These are phyloP conservation scores for Psilopogon haemacephalus DNA, from an alignment of 2,113 vertebrate species.

Conservation along the genomic window DNA sequence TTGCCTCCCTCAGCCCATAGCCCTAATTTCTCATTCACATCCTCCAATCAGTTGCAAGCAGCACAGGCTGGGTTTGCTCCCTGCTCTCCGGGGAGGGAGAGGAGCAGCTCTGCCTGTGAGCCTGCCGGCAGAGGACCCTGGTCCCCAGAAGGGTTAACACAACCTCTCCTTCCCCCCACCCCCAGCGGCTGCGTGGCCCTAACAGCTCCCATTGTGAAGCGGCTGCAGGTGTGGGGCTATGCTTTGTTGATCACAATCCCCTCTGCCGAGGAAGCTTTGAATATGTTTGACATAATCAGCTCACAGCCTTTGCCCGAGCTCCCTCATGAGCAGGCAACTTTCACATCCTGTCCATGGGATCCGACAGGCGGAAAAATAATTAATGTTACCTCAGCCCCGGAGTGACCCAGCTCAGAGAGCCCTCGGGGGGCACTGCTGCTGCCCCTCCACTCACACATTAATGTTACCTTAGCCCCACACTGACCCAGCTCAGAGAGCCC, in stretches of 20 bases:
- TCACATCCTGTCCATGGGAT: conserved; percentile 91
- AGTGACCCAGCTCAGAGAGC: conserved; percentile 92
- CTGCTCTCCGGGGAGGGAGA: not conserved
- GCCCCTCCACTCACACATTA: too few species aligned
- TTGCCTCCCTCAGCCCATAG: too few species aligned
- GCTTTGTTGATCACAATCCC: conserved; percentile 95
- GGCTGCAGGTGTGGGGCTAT: conserved; percentile 89
- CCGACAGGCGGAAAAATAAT: conserved; percentile 99
- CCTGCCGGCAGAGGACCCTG: not conserved
- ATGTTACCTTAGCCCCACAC: too few species aligned
- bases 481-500: too few species aligned
- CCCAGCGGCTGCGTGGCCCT: conserved; percentile 71
- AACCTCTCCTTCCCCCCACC: conserved; percentile 59
- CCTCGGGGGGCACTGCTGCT: too few species aligned
- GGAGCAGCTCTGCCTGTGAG: not conserved
- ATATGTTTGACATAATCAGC: conserved; percentile 97
- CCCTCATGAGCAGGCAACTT: conserved; percentile 83
- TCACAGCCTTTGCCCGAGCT: conserved; percentile 85
- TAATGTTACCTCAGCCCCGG: conserved; percentile 97
- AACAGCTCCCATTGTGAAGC: conserved; percentile 77
- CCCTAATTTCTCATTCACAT: too few species aligned
- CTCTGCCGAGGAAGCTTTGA: conserved; percentile 87
- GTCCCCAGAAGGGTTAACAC: conserved; percentile 72
- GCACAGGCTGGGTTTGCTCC: too few species aligned
- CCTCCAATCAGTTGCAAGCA: too few species aligned